These are phyloP conservation scores for Palythoa grandis DNA, from an alignment of 92 coral and sea anemone genomes.

Conservation along the genomic window DNA sequence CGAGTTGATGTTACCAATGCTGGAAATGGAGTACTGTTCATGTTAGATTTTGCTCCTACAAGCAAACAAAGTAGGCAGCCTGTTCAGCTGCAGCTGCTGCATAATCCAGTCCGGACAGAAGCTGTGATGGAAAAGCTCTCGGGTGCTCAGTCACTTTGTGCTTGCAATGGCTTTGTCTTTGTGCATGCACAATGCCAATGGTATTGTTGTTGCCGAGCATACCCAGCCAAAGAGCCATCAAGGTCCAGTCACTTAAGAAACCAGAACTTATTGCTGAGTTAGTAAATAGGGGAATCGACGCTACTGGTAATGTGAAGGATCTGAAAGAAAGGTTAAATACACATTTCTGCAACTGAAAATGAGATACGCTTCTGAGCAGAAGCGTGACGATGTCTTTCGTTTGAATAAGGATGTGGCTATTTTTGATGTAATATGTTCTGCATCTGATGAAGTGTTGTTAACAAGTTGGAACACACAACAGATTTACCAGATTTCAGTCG, in stretches of 20 bases:
- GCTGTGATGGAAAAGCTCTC: conserved; percentile 53
- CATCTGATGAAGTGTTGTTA: conserved; percentile 58
- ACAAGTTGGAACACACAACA: conserved; percentile 40
- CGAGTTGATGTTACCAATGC: conserved; percentile 60
- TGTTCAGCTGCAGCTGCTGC: conserved; percentile 59
- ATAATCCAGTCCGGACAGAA: conserved; percentile 58
- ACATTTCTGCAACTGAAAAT: conserved; percentile 45
- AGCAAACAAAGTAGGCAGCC: conserved; percentile 55
- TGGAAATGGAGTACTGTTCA: conserved; percentile 58
- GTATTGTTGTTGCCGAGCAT: conserved; percentile 50
- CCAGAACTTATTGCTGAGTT: conserved; percentile 59
- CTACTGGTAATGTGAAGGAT: conserved; percentile 57
- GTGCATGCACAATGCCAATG: conserved; percentile 50
- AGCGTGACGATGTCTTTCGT: conserved; percentile 48
- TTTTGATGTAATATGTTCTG: conserved; percentile 53
- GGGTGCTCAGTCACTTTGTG: conserved; percentile 51
- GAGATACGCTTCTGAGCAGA: conserved; percentile 42
- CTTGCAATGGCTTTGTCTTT: conserved; percentile 56
- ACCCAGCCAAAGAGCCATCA: conserved; percentile 25
- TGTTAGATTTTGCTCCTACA: conserved; percentile 58
- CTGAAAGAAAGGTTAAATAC: conserved; percentile 37
- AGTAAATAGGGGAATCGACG: conserved; percentile 52
- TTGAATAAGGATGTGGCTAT: conserved; percentile 43
- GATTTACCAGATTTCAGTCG: conserved; percentile 57
- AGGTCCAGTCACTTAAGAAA: conserved; percentile 56